A percentile compares a stretch with the other conserved stretches of the same genome.
Conservation (phyloP, 2,113 vertebrate genomes). For the Pitta sordida region DNA sequence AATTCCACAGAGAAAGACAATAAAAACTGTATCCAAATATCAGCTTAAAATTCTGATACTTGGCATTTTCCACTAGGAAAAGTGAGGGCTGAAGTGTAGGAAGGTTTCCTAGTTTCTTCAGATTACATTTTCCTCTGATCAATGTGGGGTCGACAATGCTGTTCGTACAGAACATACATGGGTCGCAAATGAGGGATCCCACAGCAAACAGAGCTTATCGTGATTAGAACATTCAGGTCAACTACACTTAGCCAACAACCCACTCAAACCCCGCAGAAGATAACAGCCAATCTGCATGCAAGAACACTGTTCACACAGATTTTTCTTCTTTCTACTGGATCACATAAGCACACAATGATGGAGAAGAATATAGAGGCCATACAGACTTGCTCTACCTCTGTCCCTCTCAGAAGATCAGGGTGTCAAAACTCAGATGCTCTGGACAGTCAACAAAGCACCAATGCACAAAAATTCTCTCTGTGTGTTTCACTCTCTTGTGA, state of each 20-base stretch:
- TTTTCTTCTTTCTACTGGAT: not conserved
- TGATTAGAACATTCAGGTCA: conserved; percentile 49
- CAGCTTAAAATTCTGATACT: not conserved
- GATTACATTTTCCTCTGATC: not conserved
- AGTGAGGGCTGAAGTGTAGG: conserved; percentile 2
- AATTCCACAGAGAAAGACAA: not conserved
- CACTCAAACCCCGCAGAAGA: not conserved
- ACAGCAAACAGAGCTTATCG: not conserved
- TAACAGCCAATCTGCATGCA: conserved; percentile 7
- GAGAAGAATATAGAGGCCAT: not conserved
- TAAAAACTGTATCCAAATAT: not conserved
- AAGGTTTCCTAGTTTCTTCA: not conserved
- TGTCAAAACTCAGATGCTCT: not conserved
- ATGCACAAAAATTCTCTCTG: not conserved
- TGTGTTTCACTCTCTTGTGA: not conserved
- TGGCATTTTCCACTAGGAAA: not conserved
- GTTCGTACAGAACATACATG: not conserved
- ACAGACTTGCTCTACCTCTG: not conserved
- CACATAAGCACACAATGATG: not conserved
- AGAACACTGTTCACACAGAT: not conserved
- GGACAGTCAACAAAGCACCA: not conserved
- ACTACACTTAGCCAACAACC: conserved; percentile 36
- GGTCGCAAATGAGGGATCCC: conserved; percentile 20
- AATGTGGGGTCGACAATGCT: rapidly evolving
- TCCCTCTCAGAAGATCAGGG: not conserved